These are phyloP conservation scores for Alaudala cheleensis DNA, from an alignment of 2,113 vertebrate species.

Conservation along the genomic window DNA sequence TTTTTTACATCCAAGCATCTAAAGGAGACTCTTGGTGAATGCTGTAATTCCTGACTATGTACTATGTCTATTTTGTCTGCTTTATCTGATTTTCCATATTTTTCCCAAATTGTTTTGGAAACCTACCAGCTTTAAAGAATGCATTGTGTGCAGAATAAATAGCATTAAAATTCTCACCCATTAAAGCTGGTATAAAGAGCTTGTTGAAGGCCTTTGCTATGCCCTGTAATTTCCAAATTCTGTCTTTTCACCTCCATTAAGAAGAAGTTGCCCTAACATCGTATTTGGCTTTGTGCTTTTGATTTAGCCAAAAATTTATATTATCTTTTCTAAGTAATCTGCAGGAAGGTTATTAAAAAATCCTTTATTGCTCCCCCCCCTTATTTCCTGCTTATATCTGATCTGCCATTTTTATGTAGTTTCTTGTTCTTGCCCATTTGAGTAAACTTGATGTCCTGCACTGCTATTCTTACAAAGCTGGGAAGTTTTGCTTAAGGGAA, in stretches of 20 bases:
- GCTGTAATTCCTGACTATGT: background rate
- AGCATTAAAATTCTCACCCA: background rate
- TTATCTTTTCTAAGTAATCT: background rate
- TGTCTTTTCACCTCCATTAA: background rate
- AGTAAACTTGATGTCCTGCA: background rate
- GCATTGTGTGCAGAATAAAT: background rate
- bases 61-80: background rate
- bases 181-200: background rate
- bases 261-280: background rate
- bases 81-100: background rate
- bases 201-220: background rate
- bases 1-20: background rate
- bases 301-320: background rate
- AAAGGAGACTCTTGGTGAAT: background rate
- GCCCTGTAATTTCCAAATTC: background rate
- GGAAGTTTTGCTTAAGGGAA: background rate
- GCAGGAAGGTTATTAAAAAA: background rate
- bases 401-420: background rate
- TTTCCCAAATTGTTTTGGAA: background rate
- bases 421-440: background rate
- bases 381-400: background rate
- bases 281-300: background rate
- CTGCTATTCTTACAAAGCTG: background rate
- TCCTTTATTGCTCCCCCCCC: background rate
- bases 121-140: background rate